Percentiles rank a stretch among this genome's conserved stretches.
phyloP scores from a whole-genome alignment of 2,888 invertebrate genomes.

The Spisula subtruncata region DNA sequence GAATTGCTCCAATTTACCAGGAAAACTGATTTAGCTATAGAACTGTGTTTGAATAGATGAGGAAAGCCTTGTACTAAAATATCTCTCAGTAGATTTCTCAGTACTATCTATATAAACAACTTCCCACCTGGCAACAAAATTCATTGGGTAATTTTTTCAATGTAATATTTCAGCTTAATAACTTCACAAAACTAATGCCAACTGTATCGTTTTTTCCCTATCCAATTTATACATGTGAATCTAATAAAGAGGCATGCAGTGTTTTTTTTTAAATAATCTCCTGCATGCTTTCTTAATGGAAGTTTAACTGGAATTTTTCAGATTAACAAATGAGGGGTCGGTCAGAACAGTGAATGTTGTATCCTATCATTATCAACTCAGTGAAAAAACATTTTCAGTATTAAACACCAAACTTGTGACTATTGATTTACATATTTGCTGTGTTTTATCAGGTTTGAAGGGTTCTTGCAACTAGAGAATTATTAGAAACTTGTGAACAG shows the following conservation, averaged over 20 bases:
- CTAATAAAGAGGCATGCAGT: neutral
- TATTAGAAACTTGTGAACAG: constrained; percentile 8
- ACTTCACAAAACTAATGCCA: neutral
- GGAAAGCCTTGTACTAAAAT: neutral
- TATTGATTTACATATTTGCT: neutral
- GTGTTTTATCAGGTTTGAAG: constrained; percentile 11
- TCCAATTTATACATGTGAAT: neutral
- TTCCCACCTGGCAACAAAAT: neutral
- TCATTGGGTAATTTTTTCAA: neutral
- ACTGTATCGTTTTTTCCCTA: neutral
- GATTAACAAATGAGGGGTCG: neutral
- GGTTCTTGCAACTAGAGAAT: neutral
- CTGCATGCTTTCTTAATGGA: neutral
- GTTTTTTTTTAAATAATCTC: neutral
- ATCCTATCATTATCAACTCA: neutral
- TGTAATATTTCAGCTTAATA: neutral
- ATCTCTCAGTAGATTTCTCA: neutral
- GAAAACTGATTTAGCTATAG: neutral
- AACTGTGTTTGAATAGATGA: neutral
- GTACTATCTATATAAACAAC: neutral
- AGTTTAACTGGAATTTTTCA: neutral
- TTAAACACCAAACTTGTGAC: neutral
- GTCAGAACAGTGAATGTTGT: neutral
- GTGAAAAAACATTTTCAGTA: neutral
- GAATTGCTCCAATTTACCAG: neutral